Percentiles rank a stretch among this genome's conserved stretches.
Evolutionary conservation across 2,888 invertebrate genomes (phyloP).

Genomic region (Acanthococcus lagerstroemiae): DNA sequence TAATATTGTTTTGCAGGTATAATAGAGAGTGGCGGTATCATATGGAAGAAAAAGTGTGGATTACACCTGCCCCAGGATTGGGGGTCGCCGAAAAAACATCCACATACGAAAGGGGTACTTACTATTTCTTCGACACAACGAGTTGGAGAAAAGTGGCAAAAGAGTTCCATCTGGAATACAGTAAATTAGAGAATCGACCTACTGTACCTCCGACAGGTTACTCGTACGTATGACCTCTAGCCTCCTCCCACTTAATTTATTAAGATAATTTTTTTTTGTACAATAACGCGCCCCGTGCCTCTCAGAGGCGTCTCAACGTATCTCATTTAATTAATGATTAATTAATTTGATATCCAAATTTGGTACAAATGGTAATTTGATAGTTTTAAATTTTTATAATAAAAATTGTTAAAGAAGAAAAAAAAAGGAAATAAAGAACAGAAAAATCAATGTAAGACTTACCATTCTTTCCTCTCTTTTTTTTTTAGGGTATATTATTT

Average conservation of each 20-base stretch:
- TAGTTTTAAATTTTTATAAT: slow-evolving; percentile 31
- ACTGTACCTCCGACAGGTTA: slow-evolving; percentile 46
- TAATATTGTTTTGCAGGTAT: slow-evolving; percentile 59
- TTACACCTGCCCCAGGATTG: slow-evolving; percentile 93
- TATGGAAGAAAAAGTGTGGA: slow-evolving; percentile 98
- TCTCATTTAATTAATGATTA: slow-evolving; percentile 27
- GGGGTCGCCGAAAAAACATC: slow-evolving; percentile 88
- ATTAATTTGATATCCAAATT: slow-evolving; percentile 29
- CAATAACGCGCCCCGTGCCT: slow-evolving; percentile 25
- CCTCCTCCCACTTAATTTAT: slow-evolving; percentile 17
- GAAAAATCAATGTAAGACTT: slow-evolving; percentile 30
- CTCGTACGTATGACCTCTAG: slow-evolving; percentile 28
- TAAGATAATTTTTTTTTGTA: slow-evolving; percentile 22
- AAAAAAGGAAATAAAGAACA: slow-evolving; percentile 23
- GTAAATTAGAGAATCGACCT: slow-evolving; percentile 92
- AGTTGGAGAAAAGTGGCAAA: slow-evolving; percentile 99
- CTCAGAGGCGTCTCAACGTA: slow-evolving; percentile 27
- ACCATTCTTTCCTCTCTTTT: slow-evolving; percentile 29
- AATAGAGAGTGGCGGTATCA: slow-evolving; percentile 99
- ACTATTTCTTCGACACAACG: slow-evolving; percentile 98
- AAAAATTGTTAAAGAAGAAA: slow-evolving; percentile 27
- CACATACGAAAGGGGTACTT: slow-evolving; percentile 95
- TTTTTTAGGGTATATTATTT: slow-evolving; percentile 30
- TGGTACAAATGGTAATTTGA: slow-evolving; percentile 31
- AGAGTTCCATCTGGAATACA: slow-evolving; percentile 98